Evolutionary conservation across 2,888 invertebrate genomes (phyloP).

Genomic region (Desoria tigrina): DNA sequence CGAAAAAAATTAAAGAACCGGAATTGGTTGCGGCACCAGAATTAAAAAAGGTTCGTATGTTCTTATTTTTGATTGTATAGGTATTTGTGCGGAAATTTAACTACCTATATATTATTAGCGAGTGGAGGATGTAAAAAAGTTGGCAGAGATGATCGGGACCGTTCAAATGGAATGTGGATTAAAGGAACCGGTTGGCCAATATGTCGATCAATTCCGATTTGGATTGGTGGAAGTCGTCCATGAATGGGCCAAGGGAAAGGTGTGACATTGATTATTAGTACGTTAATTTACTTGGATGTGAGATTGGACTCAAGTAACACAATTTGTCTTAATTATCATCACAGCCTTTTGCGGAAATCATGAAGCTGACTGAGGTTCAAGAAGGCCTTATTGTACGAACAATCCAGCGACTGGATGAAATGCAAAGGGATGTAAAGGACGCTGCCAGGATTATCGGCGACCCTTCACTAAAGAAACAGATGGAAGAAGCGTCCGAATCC

Average conservation of each 20-base stretch:
- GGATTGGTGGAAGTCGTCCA: conserved; percentile 91
- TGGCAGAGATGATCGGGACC: conserved; percentile 68
- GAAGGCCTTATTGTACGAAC: conserved; percentile 97
- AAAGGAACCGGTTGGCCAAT: conserved; percentile 58
- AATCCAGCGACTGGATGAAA: conserved; percentile 94
- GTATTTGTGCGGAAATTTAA: background rate
- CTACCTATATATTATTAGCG: conserved; percentile 60
- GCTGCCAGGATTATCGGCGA: conserved; percentile 93
- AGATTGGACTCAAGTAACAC: background rate
- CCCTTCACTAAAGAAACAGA: conserved; percentile 84
- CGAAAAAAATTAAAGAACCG: conserved; percentile 68
- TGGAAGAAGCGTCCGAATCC: conserved; percentile 88
- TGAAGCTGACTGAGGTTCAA: conserved; percentile 88
- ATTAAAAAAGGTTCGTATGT: conserved; percentile 64
- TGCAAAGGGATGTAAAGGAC: conserved; percentile 83
- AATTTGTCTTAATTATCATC: conserved; percentile 52
- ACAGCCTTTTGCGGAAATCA: conserved; percentile 92
- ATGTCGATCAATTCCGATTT: conserved; percentile 75
- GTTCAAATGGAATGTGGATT: conserved; percentile 69
- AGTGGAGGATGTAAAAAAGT: conserved; percentile 69
- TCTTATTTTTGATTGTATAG: too few species aligned
- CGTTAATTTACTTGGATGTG: too few species aligned
- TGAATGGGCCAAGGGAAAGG: conserved; percentile 91
- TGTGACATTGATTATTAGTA: too few species aligned
- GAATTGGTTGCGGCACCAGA: conserved; percentile 62